Evolutionary conservation across 2,888 invertebrate genomes (phyloP), one percentile per base, ranked within the genome.

Genomic region (Drosophila koepferae): DNA sequence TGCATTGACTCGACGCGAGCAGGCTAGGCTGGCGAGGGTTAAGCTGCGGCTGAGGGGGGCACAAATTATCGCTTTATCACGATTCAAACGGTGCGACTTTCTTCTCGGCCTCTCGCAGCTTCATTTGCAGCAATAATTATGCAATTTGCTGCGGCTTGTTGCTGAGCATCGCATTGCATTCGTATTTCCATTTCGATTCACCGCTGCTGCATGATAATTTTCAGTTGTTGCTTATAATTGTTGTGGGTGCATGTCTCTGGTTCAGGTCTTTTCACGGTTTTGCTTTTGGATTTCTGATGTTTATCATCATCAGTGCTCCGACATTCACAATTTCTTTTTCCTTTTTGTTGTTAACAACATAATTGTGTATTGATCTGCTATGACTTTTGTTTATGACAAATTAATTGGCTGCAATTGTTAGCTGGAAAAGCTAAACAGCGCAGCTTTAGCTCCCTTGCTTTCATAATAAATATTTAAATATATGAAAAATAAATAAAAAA

Each of bases 11-110:
- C 59, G 62, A 40, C 36, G n/a, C 16, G 10, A 56, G 51, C 3
- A 28, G 7, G 23, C 20, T 12, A 12, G 18, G 43, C 16, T 0
- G 56, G 6, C 10, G 28, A 7, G 3, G 7, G 23, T 28, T 6
- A 14, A 56, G 31, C 14, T 36, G 49, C 1, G 12, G 31, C 49
- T 23, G 62, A 1, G 20, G 16, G 63, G 63, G 71, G 65, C 51
- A 9, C 40, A 86, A 86, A 86, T 90, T 86, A 86, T 86, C 86
- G 86, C 88, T 88, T 86, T 86, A 86, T 86, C 86, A 86, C 86
- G 86, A 86, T 86, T 86, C 88, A 89, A 90, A 85, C 88, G 88
- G 88, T 88, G 80, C 90, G 86, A 90, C 90, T 86, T 86, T 86
- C 86, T 86, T 89, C 72, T 61, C 53, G 44, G 40, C 46, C 53